Conservation (phyloP, 2,888 invertebrate species). For the Amorpha juglandis region DNA sequence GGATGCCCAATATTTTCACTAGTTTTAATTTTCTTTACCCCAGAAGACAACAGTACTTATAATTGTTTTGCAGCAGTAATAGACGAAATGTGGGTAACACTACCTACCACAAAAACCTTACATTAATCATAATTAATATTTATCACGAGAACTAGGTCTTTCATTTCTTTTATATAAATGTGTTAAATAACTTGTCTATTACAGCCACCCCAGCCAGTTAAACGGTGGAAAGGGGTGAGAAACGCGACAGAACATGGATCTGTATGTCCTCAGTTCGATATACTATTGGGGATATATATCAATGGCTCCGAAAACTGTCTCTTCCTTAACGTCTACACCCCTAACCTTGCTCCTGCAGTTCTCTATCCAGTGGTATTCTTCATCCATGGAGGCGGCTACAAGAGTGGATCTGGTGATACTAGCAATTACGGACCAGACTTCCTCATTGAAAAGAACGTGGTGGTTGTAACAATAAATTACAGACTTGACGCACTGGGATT, state of each 20-base stretch:
- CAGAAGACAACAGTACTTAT: too few relatives aligned
- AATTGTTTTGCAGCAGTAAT: too few relatives aligned
- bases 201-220: slow-evolving; percentile 55
- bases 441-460: slow-evolving; percentile 74
- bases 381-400: slow-evolving; percentile 56
- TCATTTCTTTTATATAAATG: neutral
- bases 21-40: too few relatives aligned
- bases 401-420: slow-evolving; percentile 59
- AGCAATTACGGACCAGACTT: slow-evolving; percentile 81
- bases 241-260: slow-evolving; percentile 56
- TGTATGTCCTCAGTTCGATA: slow-evolving; percentile 56
- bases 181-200: slow-evolving; percentile 29
- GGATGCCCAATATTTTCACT: too few relatives aligned
- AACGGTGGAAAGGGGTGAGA: slow-evolving; percentile 58
- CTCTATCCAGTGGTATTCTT: slow-evolving; percentile 56
- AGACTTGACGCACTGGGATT: slow-evolving; percentile 81
- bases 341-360: slow-evolving; percentile 36
- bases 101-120: too few relatives aligned
- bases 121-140: too few relatives aligned
- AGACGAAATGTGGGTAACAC: too few relatives aligned
- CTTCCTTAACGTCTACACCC: slow-evolving; percentile 58
- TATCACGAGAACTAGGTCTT: neutral
- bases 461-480: slow-evolving; percentile 83
- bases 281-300: slow-evolving; percentile 38
- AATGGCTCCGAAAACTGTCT: slow-evolving; percentile 59